Base-by-base conservation (phyloP, 2,888 invertebrate species). In the Xanthia togata region DNA sequence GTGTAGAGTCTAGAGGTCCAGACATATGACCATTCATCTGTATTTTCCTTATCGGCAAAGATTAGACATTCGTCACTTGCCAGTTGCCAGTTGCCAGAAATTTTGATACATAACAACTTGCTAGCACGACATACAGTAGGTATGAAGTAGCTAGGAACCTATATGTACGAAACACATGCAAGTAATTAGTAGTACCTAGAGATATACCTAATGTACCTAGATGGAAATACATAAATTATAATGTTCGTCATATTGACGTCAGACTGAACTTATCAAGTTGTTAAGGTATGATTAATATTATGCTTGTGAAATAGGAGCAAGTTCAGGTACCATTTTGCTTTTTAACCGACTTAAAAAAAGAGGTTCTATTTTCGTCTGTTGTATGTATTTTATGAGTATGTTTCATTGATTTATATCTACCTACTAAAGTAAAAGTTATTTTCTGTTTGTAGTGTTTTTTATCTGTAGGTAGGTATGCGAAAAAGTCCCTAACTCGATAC, bases 181-280 rank as follows among this genome's bases (percentile, higher is more conserved):
- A 41, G 50, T 70, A 41, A 65, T 53, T 26, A 44, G 35, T 75
- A 76, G 35, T 75, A 76, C 59, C 6, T 44, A 65, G 47, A 73
- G 3, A 41, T 50, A 70, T 31, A 44, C 8, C 0, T 31, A 9
- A 73, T 26, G 38, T 47, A 72, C 41, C 17, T 53, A 60, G 26
- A n/a, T 35, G 23, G 0, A 67, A 9, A 6, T n/a, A 72, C 41
- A 35, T 35, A 53, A n/a, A n/a, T n/a, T 38, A 68, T 60, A 44
- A 17, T 26, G 41, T 67, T 44, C 63, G 63, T 79, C 73, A 79
- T 26, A 41, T 31, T 64, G 53, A 74, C 80, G 47, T 74, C 69
- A 74, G 31, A 53, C 35, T 31, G n/a, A 26, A 69, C 44, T 74
- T 74, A 73, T 64, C 79, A 38, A 20, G 50, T 47, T 73, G 23